Conservation (phyloP, 1,140 invertebrate genomes). For the Coelopa frigida region DNA sequence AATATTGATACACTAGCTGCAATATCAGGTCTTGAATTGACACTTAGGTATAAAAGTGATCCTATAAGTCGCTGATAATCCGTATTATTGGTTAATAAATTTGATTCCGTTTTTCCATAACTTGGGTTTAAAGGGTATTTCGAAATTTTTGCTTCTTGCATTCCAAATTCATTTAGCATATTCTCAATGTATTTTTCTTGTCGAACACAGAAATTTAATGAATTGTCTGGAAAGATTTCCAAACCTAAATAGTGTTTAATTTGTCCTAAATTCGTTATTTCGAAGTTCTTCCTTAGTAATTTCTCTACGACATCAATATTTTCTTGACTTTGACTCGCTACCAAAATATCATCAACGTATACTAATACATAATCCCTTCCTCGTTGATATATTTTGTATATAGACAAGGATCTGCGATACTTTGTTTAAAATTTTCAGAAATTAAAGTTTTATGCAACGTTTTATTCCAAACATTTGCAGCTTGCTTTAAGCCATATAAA, state of each 20-base stretch:
- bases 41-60: neutral
- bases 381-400: neutral
- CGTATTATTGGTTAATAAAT: neutral
- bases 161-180: neutral
- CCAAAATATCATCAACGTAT: slow-evolving; percentile 4
- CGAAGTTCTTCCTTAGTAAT: neutral
- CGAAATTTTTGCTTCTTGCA: too few relatives aligned
- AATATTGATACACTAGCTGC: too few relatives aligned
- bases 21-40: too few relatives aligned
- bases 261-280: too few relatives aligned
- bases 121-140: neutral
- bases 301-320: neutral
- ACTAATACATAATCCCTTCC: slow-evolving; percentile 3
- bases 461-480: slow-evolving; percentile 1
- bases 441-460: too few relatives aligned
- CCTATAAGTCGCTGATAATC: slow-evolving; percentile 2
- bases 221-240: too few relatives aligned
- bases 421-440: too few relatives aligned
- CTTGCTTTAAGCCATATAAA: slow-evolving; percentile 11
- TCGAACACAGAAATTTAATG: too few relatives aligned
- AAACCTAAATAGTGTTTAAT: too few relatives aligned
- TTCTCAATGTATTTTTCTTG: neutral
- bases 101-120: neutral
- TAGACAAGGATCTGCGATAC: slow-evolving; percentile 1
- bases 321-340: neutral